Conservation (phyloP, 2,113 vertebrate species). For the Salvelinus alpinus region DNA sequence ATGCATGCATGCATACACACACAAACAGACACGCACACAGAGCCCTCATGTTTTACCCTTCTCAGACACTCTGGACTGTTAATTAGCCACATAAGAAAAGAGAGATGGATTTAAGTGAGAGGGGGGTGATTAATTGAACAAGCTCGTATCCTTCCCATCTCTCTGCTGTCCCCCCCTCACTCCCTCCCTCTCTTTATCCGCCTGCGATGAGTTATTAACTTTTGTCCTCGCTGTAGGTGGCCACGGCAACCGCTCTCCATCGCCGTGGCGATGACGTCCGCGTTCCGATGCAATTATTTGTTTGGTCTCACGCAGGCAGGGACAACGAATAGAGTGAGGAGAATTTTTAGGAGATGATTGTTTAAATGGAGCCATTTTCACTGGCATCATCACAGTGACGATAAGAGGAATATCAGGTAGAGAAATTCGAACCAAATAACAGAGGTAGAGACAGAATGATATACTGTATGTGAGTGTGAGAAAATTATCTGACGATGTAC, state of each 20-base stretch:
- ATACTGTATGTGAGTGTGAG: not conserved
- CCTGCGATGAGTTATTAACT: slow-evolving; percentile 64
- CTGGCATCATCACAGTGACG: not conserved
- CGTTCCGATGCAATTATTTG: slow-evolving; percentile 48
- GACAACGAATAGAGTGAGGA: slow-evolving; percentile 54
- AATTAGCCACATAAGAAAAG: slow-evolving; percentile 67
- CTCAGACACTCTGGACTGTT: slow-evolving; percentile 68
- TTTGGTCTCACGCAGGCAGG: slow-evolving; percentile 28
- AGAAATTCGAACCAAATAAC: not conserved
- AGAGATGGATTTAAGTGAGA: slow-evolving; percentile 29
- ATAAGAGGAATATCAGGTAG: not conserved
- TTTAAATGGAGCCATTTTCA: not conserved
- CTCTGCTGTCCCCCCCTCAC: slow-evolving; percentile 16
- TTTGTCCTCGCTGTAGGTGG: slow-evolving; percentile 65
- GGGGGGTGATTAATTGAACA: slow-evolving; percentile 69
- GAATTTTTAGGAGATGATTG: not conserved
- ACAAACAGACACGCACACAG: not conserved
- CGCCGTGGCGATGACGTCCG: slow-evolving; percentile 39
- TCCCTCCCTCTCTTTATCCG: slow-evolving; percentile 1
- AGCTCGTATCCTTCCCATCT: slow-evolving; percentile 55
- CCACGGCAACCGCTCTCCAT: slow-evolving; percentile 55
- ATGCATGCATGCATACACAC: not conserved
- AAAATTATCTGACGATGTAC: not conserved
- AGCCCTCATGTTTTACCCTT: slow-evolving; percentile 51
- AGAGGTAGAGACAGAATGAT: not conserved